These are phyloP conservation scores for Synergus japonicus DNA, from an alignment of 2,888 invertebrate species.

Conservation along the genomic window DNA sequence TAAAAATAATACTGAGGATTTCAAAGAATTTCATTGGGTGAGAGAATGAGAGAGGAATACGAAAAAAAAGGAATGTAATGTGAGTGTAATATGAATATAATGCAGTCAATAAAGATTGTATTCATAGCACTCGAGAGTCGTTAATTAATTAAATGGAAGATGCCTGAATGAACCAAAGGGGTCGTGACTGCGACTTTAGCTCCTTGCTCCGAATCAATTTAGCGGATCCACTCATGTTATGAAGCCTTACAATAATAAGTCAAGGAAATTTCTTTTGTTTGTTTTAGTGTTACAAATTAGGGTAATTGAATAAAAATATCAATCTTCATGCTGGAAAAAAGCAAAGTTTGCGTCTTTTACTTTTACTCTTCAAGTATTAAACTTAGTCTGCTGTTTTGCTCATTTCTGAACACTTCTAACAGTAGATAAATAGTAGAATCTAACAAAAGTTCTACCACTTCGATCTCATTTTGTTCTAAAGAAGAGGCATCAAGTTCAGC, in stretches of 20 bases:
- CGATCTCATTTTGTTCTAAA: no score
- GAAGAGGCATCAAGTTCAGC: no score
- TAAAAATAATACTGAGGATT: constrained; percentile 4
- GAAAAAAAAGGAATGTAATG: not conserved
- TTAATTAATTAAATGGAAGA: constrained; percentile 51
- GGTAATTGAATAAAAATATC: not conserved
- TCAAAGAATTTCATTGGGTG: not conserved
- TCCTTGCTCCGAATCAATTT: constrained; percentile 69
- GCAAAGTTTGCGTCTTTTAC: no score
- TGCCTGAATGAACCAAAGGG: constrained; percentile 42
- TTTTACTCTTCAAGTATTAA: no score
- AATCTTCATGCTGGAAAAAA: not conserved
- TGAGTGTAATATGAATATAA: not conserved
- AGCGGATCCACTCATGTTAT: constrained; percentile 60
- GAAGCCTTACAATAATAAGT: not conserved
- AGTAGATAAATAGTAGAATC: no score
- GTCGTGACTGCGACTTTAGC: constrained; percentile 64
- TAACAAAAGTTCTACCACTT: no score
- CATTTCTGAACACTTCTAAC: no score
- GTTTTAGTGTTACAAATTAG: not conserved
- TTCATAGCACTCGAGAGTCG: constrained; percentile 45
- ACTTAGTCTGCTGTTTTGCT: no score
- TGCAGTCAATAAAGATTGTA: constrained; percentile 1
- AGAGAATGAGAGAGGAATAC: not conserved
- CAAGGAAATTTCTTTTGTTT: not conserved